These are phyloP conservation scores for Bibio marci DNA, from an alignment of 2,888 invertebrate species.

Conservation along the genomic window DNA sequence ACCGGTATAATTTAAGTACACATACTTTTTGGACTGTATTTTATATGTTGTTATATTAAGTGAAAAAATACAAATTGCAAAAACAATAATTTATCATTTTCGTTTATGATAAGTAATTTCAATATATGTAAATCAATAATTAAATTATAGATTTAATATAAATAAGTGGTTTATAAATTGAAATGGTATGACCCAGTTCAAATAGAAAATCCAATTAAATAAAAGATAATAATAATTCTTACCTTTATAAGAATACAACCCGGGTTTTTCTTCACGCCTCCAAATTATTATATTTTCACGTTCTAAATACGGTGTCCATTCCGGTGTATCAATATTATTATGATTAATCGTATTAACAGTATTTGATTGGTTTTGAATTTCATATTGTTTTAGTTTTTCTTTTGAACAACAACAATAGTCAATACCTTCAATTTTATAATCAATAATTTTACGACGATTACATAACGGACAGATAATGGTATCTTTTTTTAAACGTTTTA, in stretches of 20 bases:
- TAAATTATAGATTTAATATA: too few species aligned
- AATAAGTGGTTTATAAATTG: too few species aligned
- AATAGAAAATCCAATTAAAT: too few species aligned
- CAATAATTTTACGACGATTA: conserved; percentile 27
- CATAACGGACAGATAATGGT: conserved; percentile 36
- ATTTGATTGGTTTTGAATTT: conserved; percentile 9
- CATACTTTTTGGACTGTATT: too few species aligned
- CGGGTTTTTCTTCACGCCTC: conserved; percentile 51
- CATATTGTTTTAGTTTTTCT: conserved; percentile 11
- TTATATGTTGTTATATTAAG: too few species aligned
- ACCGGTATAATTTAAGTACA: too few species aligned
- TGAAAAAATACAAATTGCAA: too few species aligned
- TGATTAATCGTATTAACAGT: conserved; percentile 13
- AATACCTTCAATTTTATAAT: conserved; percentile 24
- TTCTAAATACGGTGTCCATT: conserved; percentile 67
- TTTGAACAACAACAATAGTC: conserved; percentile 32
- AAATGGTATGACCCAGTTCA: too few species aligned
- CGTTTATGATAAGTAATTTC: too few species aligned
- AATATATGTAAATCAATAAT: too few species aligned
- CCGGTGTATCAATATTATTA: conserved; percentile 11
- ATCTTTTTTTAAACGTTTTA: conserved; percentile 33
- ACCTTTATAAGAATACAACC: conserved; percentile 66
- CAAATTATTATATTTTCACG: conserved; percentile 65
- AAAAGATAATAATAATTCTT: conserved; percentile 5
- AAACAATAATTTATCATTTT: too few species aligned